Conservation (phyloP, 2,797 vertebrate genomes). For the Melopsittacus undulatus region DNA sequence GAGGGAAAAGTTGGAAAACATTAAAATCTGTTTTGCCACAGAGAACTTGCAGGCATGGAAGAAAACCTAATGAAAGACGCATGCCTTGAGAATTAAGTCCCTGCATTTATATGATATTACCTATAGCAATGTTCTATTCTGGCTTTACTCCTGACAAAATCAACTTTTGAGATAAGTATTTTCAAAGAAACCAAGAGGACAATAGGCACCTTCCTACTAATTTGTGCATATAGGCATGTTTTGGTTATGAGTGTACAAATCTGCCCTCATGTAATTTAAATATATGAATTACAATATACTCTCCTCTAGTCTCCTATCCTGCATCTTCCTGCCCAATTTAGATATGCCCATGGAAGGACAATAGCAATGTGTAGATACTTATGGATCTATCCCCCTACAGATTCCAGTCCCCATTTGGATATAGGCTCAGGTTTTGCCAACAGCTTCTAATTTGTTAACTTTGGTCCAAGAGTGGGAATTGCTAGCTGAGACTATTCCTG, state of each 20-base stretch:
- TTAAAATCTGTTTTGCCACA: not conserved
- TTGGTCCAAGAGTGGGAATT: not conserved
- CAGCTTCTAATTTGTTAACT: not conserved
- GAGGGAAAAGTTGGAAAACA: not conserved
- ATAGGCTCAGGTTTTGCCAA: not conserved
- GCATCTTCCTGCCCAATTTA: too few species aligned
- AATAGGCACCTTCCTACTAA: fast-evolving
- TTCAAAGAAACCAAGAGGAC: not conserved
- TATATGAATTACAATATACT: not conserved
- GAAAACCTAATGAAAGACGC: not conserved
- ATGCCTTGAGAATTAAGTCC: not conserved
- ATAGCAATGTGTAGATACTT: not conserved
- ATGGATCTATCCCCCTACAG: not conserved
- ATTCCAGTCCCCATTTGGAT: not conserved
- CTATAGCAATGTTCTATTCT: not conserved
- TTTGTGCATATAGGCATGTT: not conserved
- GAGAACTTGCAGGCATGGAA: not conserved
- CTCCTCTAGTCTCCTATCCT: not conserved
- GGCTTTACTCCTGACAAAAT: not conserved
- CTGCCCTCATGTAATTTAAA: not conserved
- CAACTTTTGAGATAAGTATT: not conserved
- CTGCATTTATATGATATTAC: not conserved
- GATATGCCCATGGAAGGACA: fast-evolving
- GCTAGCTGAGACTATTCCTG: not conserved
- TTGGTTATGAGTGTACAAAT: not conserved